phyloP scores from a whole-genome alignment of 2,888 invertebrate species.

The Acanthosepion lycidas region DNA sequence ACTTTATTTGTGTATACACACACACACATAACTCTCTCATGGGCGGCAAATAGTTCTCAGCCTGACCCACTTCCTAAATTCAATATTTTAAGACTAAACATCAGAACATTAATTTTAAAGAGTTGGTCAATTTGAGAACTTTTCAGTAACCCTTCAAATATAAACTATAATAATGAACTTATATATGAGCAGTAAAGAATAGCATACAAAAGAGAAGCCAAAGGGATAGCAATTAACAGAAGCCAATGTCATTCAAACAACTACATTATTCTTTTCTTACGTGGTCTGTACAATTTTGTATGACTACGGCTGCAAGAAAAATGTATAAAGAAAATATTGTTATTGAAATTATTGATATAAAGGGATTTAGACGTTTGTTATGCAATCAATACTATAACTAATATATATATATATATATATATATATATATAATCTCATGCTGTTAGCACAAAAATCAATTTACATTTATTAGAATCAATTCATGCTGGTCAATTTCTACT shows the following conservation, averaged over 20 bases:
- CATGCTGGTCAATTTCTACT: background rate
- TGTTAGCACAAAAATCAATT: background rate
- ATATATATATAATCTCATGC: background rate
- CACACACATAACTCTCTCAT: too few relatives aligned
- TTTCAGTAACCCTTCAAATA: too few relatives aligned
- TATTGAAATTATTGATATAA: background rate
- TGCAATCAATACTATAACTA: background rate
- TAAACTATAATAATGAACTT: background rate
- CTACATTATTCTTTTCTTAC: background rate
- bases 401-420: too few relatives aligned
- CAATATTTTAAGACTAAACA: too few relatives aligned
- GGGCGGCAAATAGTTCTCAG: too few relatives aligned
- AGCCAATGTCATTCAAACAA: background rate
- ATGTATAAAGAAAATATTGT: background rate
- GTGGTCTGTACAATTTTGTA: background rate
- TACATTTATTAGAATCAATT: background rate
- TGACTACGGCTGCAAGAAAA: background rate
- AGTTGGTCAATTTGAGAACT: too few relatives aligned
- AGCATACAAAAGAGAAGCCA: constrained; percentile 33
- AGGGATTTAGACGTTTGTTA: background rate
- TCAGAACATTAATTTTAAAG: too few relatives aligned
- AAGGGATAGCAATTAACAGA: background rate
- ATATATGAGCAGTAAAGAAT: background rate
- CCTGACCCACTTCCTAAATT: too few relatives aligned
- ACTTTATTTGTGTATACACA: too few relatives aligned